A percentile compares a stretch with the other conserved stretches of the same genome.
Conservation (phyloP, 2,797 vertebrate species). For the Echiichthys vipera region DNA sequence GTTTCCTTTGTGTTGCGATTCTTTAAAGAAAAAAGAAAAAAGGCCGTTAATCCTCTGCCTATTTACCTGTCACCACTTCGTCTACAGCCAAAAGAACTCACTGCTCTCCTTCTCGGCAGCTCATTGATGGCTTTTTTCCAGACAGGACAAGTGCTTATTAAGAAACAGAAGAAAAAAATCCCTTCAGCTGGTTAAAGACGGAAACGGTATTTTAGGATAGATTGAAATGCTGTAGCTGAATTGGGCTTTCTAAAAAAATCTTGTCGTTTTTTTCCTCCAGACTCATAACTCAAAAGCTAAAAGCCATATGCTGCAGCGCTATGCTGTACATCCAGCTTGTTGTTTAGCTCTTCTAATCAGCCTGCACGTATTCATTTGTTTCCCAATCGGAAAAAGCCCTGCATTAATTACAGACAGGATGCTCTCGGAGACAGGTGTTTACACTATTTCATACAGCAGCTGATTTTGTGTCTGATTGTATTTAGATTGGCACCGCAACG, state of each 20-base stretch:
- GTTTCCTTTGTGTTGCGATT: conserved; percentile 60
- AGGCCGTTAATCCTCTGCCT: conserved; percentile 67
- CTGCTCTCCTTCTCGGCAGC: conserved; percentile 44
- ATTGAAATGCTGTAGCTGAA: conserved; percentile 45
- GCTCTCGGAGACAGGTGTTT: conserved; percentile 55
- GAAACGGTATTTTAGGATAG: conserved; percentile 46
- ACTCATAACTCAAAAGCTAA: conserved; percentile 55
- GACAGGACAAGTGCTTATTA: conserved; percentile 75
- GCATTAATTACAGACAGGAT: conserved; percentile 58
- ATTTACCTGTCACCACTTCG: conserved; percentile 71
- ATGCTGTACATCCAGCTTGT: conserved; percentile 44
- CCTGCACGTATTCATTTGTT: conserved; percentile 53
- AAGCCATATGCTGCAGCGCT: conserved; percentile 57
- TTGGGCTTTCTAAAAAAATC: conserved; percentile 24
- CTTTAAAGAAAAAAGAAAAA: conserved; percentile 65
- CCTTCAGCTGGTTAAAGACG: conserved; percentile 31
- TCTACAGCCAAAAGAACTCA: conserved; percentile 49
- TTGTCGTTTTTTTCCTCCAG: conserved; percentile 38
- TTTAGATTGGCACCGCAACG: conserved; percentile 50
- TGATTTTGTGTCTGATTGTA: conserved; percentile 66
- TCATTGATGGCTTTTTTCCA: conserved; percentile 52
- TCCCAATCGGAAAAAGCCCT: conserved; percentile 39
- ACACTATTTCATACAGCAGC: conserved; percentile 60
- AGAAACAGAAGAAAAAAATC: conserved; percentile 50
- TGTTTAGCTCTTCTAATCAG: conserved; percentile 67